Base-by-base conservation (phyloP, 2,113 vertebrate species). In the Phalacrocorax aristotelis region DNA sequence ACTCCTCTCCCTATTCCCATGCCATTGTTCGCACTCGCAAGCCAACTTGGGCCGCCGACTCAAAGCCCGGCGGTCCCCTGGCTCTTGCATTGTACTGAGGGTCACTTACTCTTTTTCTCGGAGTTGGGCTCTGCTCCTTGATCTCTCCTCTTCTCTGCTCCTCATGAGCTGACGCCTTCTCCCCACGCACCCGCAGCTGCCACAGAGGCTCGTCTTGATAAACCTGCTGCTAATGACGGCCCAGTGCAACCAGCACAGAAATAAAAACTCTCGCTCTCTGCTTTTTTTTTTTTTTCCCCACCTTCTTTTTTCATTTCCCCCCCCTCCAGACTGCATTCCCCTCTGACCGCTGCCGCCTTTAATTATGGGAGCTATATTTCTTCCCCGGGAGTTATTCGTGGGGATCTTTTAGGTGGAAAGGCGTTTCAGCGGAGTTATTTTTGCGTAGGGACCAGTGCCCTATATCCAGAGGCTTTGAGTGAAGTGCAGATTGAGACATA, bases 401-500 rank as follows among this genome's bases (percentile, higher is more conserved):
- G 96, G 97, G 89, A 90, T 85, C 95, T 93, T 97, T 92, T 80
- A 83, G 82, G 74, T 84, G 95, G 96, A 97, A 94, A 97, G 94
- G 94, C 74, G 46, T 97, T 98, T 97, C 97, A 92, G 98, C 36
- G 40, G 89, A 97, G 95, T 97, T 96, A 95, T 97, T 98, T 98
- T 96, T 95, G 97, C 97, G 96, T 94, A 96, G 97, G 97, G 98
- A 98, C 98, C 98, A 95, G 97, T 98, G 98, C 98, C 98, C 96
- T 88, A 80, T 98, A 98, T 98, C 97, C 98, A 98, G 98, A 98
- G 98, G 98, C 98, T 99, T 98, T 98, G 98, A 99, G 98, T 97
- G 98, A 98, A 99, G 99, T 98, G 99, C 98, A 99, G 99, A 99
- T 99, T 99, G 99, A 99, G 99, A 99, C 99, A 99, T 99, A 99